A percentile compares a stretch with the other conserved stretches of the same genome.
Conservation (phyloP, 1,140 invertebrate genomes). For the Galleria mellonella region DNA sequence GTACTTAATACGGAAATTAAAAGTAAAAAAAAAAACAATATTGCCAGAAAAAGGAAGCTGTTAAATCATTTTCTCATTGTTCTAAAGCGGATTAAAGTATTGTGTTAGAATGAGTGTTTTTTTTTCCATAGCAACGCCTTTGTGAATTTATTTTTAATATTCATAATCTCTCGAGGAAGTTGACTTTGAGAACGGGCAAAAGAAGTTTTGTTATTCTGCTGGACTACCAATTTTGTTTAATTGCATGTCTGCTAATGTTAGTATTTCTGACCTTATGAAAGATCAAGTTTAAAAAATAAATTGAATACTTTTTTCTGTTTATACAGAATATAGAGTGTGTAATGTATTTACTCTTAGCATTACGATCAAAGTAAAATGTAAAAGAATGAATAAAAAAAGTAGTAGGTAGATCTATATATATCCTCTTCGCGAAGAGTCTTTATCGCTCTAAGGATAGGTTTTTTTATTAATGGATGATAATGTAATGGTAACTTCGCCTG, state of each 20-base stretch:
- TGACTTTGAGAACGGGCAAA: constrained; percentile 6
- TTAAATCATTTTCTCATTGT: constrained; percentile 14
- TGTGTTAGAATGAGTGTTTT: constrained; percentile 13
- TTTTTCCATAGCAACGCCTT: constrained; percentile 11
- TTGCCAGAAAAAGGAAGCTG: constrained; percentile 7
- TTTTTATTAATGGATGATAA: too few relatives aligned
- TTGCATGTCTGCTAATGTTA: constrained; percentile 4
- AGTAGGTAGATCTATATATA: too few relatives aligned
- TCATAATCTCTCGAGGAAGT: constrained; percentile 12
- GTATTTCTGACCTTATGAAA: background rate
- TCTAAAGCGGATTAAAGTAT: constrained; percentile 19
- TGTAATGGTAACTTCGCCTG: too few relatives aligned
- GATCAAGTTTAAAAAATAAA: too few relatives aligned
- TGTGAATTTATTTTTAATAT: constrained; percentile 19
- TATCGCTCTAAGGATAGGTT: too few relatives aligned
- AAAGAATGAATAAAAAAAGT: too few relatives aligned
- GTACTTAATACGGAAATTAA: background rate
- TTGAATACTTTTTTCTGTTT: background rate
- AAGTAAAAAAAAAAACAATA: constrained; percentile 1
- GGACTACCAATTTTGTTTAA: constrained; percentile 5
- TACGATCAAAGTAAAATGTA: too few relatives aligned
- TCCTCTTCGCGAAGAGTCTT: too few relatives aligned
- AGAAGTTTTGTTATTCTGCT: constrained; percentile 5
- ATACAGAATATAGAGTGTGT: background rate
- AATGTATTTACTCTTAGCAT: too few relatives aligned